phyloP scores from a whole-genome alignment of 2,113 vertebrate species.

The Corythaeola cristata region DNA sequence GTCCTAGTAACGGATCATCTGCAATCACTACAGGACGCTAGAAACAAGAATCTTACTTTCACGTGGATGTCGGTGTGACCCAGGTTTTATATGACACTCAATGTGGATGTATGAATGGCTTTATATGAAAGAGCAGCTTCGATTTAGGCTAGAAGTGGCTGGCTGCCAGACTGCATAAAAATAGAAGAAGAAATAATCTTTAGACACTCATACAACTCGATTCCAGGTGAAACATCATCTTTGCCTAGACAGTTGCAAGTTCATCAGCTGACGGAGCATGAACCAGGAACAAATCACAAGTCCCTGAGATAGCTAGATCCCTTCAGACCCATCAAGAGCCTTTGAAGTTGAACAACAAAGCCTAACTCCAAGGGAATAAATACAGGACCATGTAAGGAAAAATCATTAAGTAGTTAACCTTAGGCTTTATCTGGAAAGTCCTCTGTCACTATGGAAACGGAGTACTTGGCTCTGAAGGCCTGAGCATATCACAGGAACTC shows the following conservation, averaged over 20 bases:
- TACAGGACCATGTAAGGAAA: neutral
- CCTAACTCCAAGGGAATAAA: neutral
- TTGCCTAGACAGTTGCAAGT: neutral
- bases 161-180: neutral
- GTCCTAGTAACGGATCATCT: neutral
- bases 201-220: neutral
- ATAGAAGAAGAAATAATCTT: neutral
- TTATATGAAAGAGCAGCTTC: neutral
- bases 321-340: neutral
- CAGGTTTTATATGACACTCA: neutral
- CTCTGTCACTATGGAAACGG: constrained; percentile 14
- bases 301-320: neutral
- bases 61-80: rapidly evolving
- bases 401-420: constrained; percentile 1
- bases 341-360: constrained; percentile 12
- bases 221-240: neutral
- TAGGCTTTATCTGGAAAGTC: neutral
- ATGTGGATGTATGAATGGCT: neutral
- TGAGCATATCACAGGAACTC: neutral
- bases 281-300: neutral
- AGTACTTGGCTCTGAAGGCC: neutral
- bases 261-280: neutral
- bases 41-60: neutral
- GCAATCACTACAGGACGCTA: neutral
- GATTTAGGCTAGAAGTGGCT: neutral